These are phyloP conservation scores for Cololabis saira DNA, from an alignment of 2,113 vertebrate genomes.

Conservation along the genomic window DNA sequence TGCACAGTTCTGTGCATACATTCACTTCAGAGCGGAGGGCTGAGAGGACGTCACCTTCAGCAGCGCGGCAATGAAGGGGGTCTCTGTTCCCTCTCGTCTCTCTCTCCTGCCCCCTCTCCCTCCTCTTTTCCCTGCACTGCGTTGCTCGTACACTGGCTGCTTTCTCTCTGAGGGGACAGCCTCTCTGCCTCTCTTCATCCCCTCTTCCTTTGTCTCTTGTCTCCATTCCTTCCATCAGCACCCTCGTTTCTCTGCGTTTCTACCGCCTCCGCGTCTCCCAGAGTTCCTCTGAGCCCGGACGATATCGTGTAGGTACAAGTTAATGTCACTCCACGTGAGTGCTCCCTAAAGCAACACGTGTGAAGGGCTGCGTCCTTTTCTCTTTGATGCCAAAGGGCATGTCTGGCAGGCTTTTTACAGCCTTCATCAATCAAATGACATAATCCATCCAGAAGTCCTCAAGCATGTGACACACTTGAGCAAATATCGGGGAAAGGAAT, in stretches of 20 bases:
- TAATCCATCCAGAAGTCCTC: slow-evolving; percentile 26
- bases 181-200: slow-evolving; percentile 6
- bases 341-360: neutral
- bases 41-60: slow-evolving; percentile 62
- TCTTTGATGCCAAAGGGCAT: no score
- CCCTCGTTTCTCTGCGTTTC: slow-evolving; percentile 1
- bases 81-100: slow-evolving; percentile 72
- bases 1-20: slow-evolving; percentile 33
- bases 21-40: slow-evolving; percentile 37
- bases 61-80: slow-evolving; percentile 70
- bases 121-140: slow-evolving; percentile 23
- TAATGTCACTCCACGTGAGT: slow-evolving; percentile 12
- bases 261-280: slow-evolving; percentile 11
- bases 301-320: slow-evolving; percentile 46
- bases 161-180: slow-evolving; percentile 50
- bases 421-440: slow-evolving; percentile 34
- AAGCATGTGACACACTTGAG: slow-evolving; percentile 5
- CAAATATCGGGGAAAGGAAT: neutral
- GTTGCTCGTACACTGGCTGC: slow-evolving; percentile 55
- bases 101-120: slow-evolving; percentile 1
- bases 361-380: neutral
- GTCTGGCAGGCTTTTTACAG: neutral
- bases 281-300: slow-evolving; percentile 10
- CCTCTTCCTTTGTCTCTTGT: neutral
- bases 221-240: slow-evolving; percentile 10